Base-by-base conservation (phyloP, 2,113 vertebrate species). In the Ifrita kowaldi region DNA sequence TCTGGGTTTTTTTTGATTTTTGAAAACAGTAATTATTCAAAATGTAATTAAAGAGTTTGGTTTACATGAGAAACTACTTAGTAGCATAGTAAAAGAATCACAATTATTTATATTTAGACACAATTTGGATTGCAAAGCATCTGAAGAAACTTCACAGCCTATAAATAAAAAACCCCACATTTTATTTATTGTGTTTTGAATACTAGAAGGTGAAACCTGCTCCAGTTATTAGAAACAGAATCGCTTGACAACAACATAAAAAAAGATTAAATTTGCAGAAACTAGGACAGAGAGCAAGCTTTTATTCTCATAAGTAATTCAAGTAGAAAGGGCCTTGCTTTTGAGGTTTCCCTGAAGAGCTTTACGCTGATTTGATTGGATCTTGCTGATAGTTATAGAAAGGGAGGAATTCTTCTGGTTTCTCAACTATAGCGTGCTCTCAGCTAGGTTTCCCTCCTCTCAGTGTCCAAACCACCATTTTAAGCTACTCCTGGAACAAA, bases 271-370 rank as follows among this genome's bases (percentile, higher is more conserved):
- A 79, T 89, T 89, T 87, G 76, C 70, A 89, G 84, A 89, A 95
- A 93, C 49, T 42, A 52, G 88, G 77, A 75, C 62, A 91, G n/a
- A 27, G 76, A 89, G 49, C 56, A 68, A 84, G 80, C 88, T 87
- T 90, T 92, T 71, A 82, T 68, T 37, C 73, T 95, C 56, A 2
- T 89, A 81, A 96, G 47, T 81, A 95, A 94, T 91, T 96, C 93
- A 89, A 62, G 65, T 35, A 64, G 90, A 91, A 95, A 78, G 42
- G 23, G 56, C 17, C 42, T 81, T 82, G 55, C 39, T 92, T 89
- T 89, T 89, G 84, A 93, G 69, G 69, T 79, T 94, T 96, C 92
- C 84, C 90, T 90, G 52, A 84, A 92, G 88, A 93, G 42, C 18
- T 60, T 60, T 50, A 84, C 33, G 13, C 71, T 73, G 73, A 84